A percentile compares a stretch with the other conserved stretches of the same genome.
Conservation (phyloP, 2,888 invertebrate species). For the Ferrisia virgata region DNA sequence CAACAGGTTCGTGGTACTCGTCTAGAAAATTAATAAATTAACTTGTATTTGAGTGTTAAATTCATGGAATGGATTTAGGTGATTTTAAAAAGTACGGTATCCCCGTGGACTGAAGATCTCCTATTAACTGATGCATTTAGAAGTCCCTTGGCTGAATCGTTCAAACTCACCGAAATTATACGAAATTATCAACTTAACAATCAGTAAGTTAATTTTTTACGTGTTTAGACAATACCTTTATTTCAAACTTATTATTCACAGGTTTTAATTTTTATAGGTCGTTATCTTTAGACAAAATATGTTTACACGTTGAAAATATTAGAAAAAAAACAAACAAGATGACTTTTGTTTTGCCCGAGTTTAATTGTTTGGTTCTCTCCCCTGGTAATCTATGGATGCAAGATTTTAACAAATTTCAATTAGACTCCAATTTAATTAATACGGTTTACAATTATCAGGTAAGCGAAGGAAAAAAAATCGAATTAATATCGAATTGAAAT, state of each 20-base stretch:
- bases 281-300: slow-evolving; percentile 73
- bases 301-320: slow-evolving; percentile 79
- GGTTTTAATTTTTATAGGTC: slow-evolving; percentile 58
- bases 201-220: slow-evolving; percentile 57
- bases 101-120: slow-evolving; percentile 81
- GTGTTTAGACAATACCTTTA: neutral
- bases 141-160: slow-evolving; percentile 84
- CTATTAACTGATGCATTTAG: slow-evolving; percentile 86
- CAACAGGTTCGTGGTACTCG: slow-evolving; percentile 52
- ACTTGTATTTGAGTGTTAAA: slow-evolving; percentile 10
- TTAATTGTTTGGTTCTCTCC: slow-evolving; percentile 84
- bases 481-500: neutral
- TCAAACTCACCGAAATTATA: slow-evolving; percentile 79
- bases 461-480: slow-evolving; percentile 37
- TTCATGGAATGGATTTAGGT: slow-evolving; percentile 51
- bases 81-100: slow-evolving; percentile 64
- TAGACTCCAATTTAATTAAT: slow-evolving; percentile 74
- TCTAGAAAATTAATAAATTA: neutral
- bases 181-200: slow-evolving; percentile 75
- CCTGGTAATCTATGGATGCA: slow-evolving; percentile 94
- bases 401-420: slow-evolving; percentile 71
- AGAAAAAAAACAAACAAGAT: slow-evolving; percentile 57
- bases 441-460: slow-evolving; percentile 84
- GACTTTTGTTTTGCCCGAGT: slow-evolving; percentile 71
- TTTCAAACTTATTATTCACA: neutral